These are phyloP conservation scores for Lamprologus ornatipinnis DNA, from an alignment of 2,113 vertebrate species.

Conservation along the genomic window DNA sequence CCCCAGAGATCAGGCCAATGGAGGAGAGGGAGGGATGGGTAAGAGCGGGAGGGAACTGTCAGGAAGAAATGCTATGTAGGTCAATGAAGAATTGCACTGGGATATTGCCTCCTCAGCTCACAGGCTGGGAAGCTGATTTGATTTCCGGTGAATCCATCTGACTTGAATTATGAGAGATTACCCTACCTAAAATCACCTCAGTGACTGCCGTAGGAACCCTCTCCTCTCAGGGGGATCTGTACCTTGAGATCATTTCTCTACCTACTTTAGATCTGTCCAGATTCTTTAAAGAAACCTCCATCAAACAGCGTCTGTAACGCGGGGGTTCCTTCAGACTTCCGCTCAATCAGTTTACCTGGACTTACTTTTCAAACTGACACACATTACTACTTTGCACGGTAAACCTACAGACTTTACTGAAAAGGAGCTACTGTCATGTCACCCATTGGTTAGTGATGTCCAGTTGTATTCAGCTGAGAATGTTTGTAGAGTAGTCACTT, in stretches of 20 bases:
- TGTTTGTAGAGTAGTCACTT: neutral
- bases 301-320: neutral
- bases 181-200: constrained; percentile 52
- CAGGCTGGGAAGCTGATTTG: constrained; percentile 63
- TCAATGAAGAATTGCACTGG: constrained; percentile 65
- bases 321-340: neutral
- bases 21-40: neutral
- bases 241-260: neutral
- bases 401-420: neutral
- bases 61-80: constrained; percentile 67
- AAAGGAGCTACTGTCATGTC: neutral
- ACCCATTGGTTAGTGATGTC: neutral
- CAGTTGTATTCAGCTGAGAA: neutral
- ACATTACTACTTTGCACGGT: neutral
- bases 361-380: neutral
- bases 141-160: constrained; percentile 66
- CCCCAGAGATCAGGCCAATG: constrained; percentile 39
- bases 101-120: constrained; percentile 66
- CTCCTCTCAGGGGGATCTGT: neutral
- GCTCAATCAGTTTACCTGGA: neutral
- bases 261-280: neutral
- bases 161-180: constrained; percentile 68
- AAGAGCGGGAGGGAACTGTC: constrained; percentile 37
- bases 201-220: constrained; percentile 14
- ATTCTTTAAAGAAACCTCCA: neutral